Base-by-base conservation (phyloP, 2,113 vertebrate species). In the Sclerurus mexicanus region DNA sequence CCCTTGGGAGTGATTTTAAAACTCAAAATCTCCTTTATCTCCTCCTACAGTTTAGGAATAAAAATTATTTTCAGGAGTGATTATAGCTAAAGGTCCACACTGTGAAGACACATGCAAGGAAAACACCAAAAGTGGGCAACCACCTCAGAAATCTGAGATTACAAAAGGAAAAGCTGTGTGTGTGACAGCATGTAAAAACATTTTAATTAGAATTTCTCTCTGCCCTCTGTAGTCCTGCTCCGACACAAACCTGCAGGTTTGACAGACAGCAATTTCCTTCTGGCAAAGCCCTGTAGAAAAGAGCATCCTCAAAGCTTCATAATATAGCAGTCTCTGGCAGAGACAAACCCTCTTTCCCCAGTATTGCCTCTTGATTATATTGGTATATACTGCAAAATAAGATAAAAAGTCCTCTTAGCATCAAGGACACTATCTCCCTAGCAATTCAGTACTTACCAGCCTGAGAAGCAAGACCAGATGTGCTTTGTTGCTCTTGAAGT, bases 381-480 rank as follows among this genome's bases (percentile, higher is more conserved):
- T 78, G 47, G 52, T 90, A 49, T 46, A 56, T n/a, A 49, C 63
- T 75, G 21, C 73, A 84, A 92, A 96, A 92, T 64, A 77, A 95
- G 74, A 93, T 59, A 40, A 91, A 85, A 96, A 88, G 25, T 89
- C 83, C 73, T 86, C 80, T 81, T 63, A 74, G 52, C 64, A 89
- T 84, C 85, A 96, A 96, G 93, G 93, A 90, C 86, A 68, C 33
- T 37, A n/a, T 81, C 64, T 95, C 73, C 56, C 56, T 72, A 53
- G 88, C 60, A 96, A 87, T 93, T 79, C 56, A 68, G 23, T 78
- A 46, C 76, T 88, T 72, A 90, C 85, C 90, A 87, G 86, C 37
- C 64, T 72, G 64, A 72, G 76, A 90, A 93, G 76, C 10, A 62
- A 92, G 47, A 86, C 75, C 95, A 95, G 93, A 95, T 96, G 95